phyloP scores from a whole-genome alignment of 2,113 vertebrate species.

The Nothocercus julius region DNA sequence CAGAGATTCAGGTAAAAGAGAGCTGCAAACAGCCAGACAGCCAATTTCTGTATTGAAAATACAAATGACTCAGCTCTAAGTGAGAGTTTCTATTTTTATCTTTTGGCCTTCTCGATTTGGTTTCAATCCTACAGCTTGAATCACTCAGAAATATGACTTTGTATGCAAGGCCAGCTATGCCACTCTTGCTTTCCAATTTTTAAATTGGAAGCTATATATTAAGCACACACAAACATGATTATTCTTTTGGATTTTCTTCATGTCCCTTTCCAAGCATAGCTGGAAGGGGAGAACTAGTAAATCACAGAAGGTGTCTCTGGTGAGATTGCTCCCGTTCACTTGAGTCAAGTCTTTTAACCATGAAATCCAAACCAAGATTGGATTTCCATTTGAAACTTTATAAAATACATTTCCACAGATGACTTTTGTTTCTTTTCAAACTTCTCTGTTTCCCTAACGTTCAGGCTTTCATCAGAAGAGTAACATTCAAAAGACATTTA shows the following conservation, averaged over 20 bases:
- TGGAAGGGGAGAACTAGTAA: not conserved
- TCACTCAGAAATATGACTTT: conserved; percentile 35
- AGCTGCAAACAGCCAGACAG: not conserved
- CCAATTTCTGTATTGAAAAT: not conserved
- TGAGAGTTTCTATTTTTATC: conserved; percentile 40
- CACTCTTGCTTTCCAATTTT: conserved; percentile 17
- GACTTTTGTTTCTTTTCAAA: not conserved
- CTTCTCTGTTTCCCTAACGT: not conserved
- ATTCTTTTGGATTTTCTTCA: not conserved
- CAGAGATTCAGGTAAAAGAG: not conserved
- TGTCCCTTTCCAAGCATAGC: not conserved
- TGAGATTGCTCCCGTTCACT: not conserved
- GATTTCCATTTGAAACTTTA: not conserved
- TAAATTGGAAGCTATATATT: conserved; percentile 18
- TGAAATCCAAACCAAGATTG: not conserved
- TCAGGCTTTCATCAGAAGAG: not conserved
- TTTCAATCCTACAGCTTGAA: conserved; percentile 37
- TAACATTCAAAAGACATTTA: not conserved
- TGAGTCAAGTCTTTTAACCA: not conserved
- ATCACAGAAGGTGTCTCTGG: conserved; percentile 7
- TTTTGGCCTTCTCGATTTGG: conserved; percentile 26
- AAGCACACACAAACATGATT: not conserved
- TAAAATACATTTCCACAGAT: not conserved
- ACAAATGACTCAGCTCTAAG: conserved; percentile 48
- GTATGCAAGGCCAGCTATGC: conserved; percentile 1